A percentile compares a stretch with the other conserved stretches of the same genome.
These are phyloP conservation scores for Thalassaphorura encarpata DNA, from an alignment of 1,140 invertebrate species.

Conservation along the genomic window DNA sequence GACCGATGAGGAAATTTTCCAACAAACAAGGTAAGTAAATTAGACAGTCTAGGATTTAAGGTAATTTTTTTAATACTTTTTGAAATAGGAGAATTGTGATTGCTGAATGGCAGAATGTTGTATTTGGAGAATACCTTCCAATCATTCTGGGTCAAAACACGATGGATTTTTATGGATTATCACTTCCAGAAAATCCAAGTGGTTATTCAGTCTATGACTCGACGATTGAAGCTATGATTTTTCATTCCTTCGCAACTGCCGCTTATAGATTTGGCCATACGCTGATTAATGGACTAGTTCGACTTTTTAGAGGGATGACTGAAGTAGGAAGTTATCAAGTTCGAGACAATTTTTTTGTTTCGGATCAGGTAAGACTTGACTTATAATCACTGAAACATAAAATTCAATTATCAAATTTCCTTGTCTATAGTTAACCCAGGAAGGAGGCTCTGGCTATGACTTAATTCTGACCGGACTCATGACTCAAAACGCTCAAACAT, in stretches of 20 bases:
- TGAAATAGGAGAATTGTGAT: slow-evolving; percentile 41
- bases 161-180: slow-evolving; percentile 76
- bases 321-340: slow-evolving; percentile 39
- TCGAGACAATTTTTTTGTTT: slow-evolving; percentile 49
- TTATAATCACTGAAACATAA: background rate
- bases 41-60: too few species aligned
- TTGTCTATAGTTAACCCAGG: slow-evolving; percentile 17
- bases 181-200: slow-evolving; percentile 48
- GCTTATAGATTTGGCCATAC: slow-evolving; percentile 62
- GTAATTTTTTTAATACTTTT: too few species aligned
- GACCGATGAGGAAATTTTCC: slow-evolving; percentile 39
- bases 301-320: slow-evolving; percentile 24
- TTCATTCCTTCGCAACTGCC: slow-evolving; percentile 75
- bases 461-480: slow-evolving; percentile 76
- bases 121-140: slow-evolving; percentile 40
- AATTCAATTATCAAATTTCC: too few species aligned
- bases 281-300: slow-evolving; percentile 28
- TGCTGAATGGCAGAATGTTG: slow-evolving; percentile 40
- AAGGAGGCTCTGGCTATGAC: slow-evolving; percentile 42
- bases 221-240: slow-evolving; percentile 71
- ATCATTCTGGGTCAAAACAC: slow-evolving; percentile 38
- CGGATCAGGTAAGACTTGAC: slow-evolving; percentile 35
- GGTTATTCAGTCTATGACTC: slow-evolving; percentile 57
- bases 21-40: slow-evolving; percentile 39
- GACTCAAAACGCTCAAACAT: slow-evolving; percentile 79